Conservation (phyloP, 2,113 vertebrate genomes). For the Austrofundulus limnaeus region DNA sequence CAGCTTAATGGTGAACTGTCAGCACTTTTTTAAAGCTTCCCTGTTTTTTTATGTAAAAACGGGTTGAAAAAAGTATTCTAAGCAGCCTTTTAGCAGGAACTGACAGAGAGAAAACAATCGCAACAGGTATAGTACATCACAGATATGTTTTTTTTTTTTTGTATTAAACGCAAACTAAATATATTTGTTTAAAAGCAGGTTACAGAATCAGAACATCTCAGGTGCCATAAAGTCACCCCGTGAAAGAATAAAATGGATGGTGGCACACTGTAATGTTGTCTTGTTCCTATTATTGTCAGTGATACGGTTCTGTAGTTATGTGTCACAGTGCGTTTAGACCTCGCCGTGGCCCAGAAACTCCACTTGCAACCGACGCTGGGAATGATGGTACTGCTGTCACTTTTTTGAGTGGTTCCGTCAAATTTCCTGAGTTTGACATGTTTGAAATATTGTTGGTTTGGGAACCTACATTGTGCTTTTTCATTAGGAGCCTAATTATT, state of each 20-base stretch:
- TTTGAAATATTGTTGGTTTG: conserved; percentile 48
- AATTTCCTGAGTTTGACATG: conserved; percentile 56
- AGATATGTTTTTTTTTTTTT: background rate
- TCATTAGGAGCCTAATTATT: conserved; percentile 2
- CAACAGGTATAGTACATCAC: too few species aligned
- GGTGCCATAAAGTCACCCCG: background rate
- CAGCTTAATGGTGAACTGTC: background rate
- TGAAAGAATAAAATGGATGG: conserved; percentile 41
- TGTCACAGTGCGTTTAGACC: conserved; percentile 47
- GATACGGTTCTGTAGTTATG: conserved; percentile 21
- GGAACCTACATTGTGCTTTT: conserved; percentile 23
- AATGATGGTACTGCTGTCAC: conserved; percentile 34
- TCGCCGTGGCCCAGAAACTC: conserved; percentile 23
- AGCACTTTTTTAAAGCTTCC: background rate
- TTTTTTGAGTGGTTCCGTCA: conserved; percentile 31
- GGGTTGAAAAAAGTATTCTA: background rate
- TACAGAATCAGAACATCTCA: background rate
- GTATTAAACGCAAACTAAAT: background rate
- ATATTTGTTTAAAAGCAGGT: background rate
- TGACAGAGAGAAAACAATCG: background rate
- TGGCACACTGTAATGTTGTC: conserved; percentile 26
- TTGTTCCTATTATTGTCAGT: conserved; percentile 37
- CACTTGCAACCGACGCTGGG: conserved; percentile 36
- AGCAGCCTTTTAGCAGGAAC: background rate
- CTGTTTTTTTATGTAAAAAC: background rate